phyloP scores from a whole-genome alignment of 2,113 vertebrate genomes.

The rabbit (Oryctolagus cuniculus) region mOryCun1.1 NC_091433.1:159137501-159138000 shows the following conservation, averaged over 20 bases:
- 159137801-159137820: too few species aligned
- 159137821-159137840: too few species aligned
- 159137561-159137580: not conserved
- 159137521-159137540: conserved; percentile 16
- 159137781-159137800: too few species aligned
- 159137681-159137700: not conserved
- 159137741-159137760: not conserved
- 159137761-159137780: not conserved
- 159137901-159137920: too few species aligned
- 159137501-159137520: not conserved
- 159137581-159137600: not conserved
- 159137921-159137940: too few species aligned
- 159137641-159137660: not conserved
- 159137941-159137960: too few species aligned
- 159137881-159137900: too few species aligned
- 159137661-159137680: conserved; percentile 26
- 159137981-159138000: too few species aligned
- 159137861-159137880: too few species aligned
- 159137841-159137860: too few species aligned
- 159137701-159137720: not conserved
- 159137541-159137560: not conserved
- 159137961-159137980: too few species aligned
- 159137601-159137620: not conserved
- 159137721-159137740: not conserved
- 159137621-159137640: not conserved